Evolutionary conservation across 2,797 vertebrate species (phyloP), one percentile per base, ranked within the genome.

Genomic region (Siniperca undulata): DNA sequence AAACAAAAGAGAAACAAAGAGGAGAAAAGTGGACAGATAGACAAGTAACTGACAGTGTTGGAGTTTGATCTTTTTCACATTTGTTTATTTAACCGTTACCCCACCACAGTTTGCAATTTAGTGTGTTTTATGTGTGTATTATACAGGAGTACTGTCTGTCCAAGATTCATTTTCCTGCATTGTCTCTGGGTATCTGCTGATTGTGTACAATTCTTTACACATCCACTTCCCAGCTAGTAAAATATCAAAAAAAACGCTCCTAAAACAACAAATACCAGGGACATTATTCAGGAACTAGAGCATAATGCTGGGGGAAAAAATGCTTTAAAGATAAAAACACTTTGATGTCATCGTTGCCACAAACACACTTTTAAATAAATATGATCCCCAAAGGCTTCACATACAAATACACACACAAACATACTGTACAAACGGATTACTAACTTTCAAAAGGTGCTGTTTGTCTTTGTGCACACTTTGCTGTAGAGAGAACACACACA

Each of bases 141-240:
- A 16, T 56, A 48, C 14, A 55, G 30, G 5, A 67, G 1, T 38
- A 40, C 20, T 14, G 62, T 20, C 48, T 42, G 50, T 61, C n/a
- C 1, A n/a, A 48, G 55, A 61, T 59, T 3, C 42, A 12, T 52
- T 60, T 60, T 46, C 65, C 73, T 60, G 55, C 27, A 53, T 62
- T 38, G 13, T 66, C 64, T 62, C 46, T 50, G 19, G 69, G 20
- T 76, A 48, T 16, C 34, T 6, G 11, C 16, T 64, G 19, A 30
- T 61, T 67, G 1, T 59, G 27, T 64, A 14, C 34, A 55, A 2
- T 27, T 46, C 34, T 64, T 60, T 55, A 60, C 24, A 64, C 27
- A 71, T 53, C 44, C 61, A 71, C 74, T 67, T 80, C 30, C 59
- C 46, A 46, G 78, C 66, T 40, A 60, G 27, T 27, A 27, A 27